phyloP scores from a whole-genome alignment of 2,888 invertebrate genomes.

The Phorcus lineatus region DNA sequence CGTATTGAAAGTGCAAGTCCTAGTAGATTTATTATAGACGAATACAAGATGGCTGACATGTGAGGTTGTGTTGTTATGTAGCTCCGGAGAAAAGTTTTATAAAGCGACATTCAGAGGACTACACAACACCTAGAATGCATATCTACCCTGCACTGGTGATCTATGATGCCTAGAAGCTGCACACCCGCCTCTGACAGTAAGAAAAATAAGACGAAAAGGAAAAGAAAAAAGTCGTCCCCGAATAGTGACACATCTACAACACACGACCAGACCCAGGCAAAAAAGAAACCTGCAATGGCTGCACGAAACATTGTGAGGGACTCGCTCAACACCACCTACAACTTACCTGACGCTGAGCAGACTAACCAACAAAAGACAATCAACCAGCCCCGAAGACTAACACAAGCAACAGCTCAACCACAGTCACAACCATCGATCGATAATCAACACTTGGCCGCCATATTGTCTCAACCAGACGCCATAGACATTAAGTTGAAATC shows the following conservation, averaged over 20 bases:
- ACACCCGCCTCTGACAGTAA: not conserved
- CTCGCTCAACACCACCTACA: not conserved
- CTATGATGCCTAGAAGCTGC: not conserved
- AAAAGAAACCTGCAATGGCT: not conserved
- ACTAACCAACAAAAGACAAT: not conserved
- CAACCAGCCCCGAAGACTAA: not conserved
- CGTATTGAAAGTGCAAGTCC: no score
- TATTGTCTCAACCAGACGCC: not conserved
- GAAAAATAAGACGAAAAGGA: not conserved
- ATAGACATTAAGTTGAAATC: slow-evolving; percentile 5
- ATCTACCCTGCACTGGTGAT: not conserved
- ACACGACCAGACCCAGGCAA: not conserved
- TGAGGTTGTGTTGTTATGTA: no score
- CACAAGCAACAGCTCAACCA: not conserved
- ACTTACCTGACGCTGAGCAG: not conserved
- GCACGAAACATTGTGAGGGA: not conserved
- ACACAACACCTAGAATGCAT: not conserved
- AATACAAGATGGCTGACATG: not conserved
- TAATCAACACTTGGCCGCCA: not conserved
- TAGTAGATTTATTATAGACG: no score
- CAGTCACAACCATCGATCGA: not conserved
- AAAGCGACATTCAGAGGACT: not conserved
- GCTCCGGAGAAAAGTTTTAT: not conserved
- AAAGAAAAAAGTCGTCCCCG: not conserved
- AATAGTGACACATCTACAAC: not conserved